Evolutionary conservation across 2,113 vertebrate genomes (phyloP), one percentile per base, ranked within the genome.

Genomic region (Porphyrio hochstetteri): DNA sequence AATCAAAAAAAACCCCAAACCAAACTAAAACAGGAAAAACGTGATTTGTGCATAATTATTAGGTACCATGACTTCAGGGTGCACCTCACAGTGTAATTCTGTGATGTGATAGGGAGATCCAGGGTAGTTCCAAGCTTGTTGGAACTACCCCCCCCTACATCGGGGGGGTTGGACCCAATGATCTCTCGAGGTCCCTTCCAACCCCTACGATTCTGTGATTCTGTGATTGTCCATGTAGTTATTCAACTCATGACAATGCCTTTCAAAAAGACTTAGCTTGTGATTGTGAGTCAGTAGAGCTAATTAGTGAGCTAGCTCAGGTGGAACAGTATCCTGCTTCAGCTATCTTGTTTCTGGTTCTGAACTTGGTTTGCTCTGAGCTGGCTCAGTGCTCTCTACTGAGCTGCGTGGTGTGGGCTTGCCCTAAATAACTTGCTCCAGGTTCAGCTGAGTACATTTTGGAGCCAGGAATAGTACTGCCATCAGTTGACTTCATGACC

Each of bases 401-500:
- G 80, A 87, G 80, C 35, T 71, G 11, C 1, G 2, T 20, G 16
- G 46, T 70, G 29, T 18, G 44, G 56, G 44, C 29, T 95, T 91
- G 83, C 90, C 83, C 88, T 93, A 86, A 93, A 92, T 93, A 93
- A 69, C 83, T 94, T 0, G 0, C 56, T 78, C 27, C 53, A 79
- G 86, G 95, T 95, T 96, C 82, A 80, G 53, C 83, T 91, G 77
- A 86, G 94, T 92, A 60, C 70, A 64, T 52, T n/a, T 78, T 35
- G 76, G 69, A 88, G 82, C 69, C 88, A 86, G 72, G 82, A 96
- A 96, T 96, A 96, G 93, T 93, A 86, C 27, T 83, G 48, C 68
- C 76, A 76, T 92, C 86, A 63, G 72, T 86, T 96, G 90, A 93
- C 86, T 95, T 76, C 80, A 79, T 42, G 86, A 90, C 91, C 93